A percentile compares a stretch with the other conserved stretches of the same genome.
phyloP scores from a whole-genome alignment of 2,888 invertebrate genomes.

The Limnephilus lunatus region DNA sequence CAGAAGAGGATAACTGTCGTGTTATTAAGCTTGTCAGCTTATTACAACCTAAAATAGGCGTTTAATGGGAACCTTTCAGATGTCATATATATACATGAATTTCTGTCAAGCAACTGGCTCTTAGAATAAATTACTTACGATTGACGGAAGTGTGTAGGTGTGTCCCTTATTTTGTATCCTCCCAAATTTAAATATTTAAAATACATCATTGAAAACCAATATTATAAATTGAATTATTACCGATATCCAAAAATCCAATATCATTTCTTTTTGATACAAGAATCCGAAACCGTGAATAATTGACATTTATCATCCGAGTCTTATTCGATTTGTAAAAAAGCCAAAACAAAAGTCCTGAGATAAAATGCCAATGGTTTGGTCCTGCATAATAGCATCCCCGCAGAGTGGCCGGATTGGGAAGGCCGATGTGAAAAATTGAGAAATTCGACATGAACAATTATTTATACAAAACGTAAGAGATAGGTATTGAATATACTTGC shows the following conservation, averaged over 20 bases:
- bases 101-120: too few species aligned
- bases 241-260: not conserved
- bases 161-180: too few species aligned
- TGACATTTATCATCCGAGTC: slow-evolving; percentile 9
- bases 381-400: slow-evolving; percentile 30
- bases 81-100: too few species aligned
- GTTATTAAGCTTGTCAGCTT: too few species aligned
- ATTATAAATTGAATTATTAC: not conserved
- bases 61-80: too few species aligned
- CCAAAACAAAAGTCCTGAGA: slow-evolving; percentile 13
- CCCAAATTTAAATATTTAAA: too few species aligned
- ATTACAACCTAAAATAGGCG: too few species aligned
- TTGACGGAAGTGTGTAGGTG: too few species aligned
- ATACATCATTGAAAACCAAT: not conserved
- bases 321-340: slow-evolving; percentile 16
- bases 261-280: not conserved
- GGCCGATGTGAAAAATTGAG: slow-evolving; percentile 62
- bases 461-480: slow-evolving; percentile 38
- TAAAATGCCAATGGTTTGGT: slow-evolving; percentile 26
- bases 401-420: slow-evolving; percentile 55
- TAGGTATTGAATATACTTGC: not conserved
- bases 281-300: slow-evolving; percentile 5
- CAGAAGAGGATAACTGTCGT: too few species aligned
- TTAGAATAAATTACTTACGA: too few species aligned
- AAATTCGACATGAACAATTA: slow-evolving; percentile 64